These are phyloP conservation scores for Dendropsophus ebraccatus DNA, from an alignment of 2,113 vertebrate genomes.

Conservation along the genomic window DNA sequence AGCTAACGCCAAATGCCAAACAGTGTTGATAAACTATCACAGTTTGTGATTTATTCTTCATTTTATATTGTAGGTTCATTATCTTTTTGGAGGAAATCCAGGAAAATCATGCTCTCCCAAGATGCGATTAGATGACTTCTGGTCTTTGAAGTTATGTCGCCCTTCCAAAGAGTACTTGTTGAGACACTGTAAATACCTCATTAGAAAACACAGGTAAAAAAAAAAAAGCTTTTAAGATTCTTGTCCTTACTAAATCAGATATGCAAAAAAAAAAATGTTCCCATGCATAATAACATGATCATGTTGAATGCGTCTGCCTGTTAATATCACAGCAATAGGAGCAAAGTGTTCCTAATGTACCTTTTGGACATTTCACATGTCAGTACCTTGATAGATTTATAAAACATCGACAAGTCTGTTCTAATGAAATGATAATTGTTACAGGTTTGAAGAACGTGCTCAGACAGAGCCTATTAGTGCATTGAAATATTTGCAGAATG, in stretches of 20 bases:
- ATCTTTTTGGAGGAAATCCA: conserved; percentile 97
- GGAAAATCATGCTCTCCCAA: conserved; percentile 98
- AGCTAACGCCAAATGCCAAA: neutral
- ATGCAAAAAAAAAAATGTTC: too few relatives aligned
- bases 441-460: conserved; percentile 97
- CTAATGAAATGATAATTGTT: conserved; percentile 16
- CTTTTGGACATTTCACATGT: too few relatives aligned
- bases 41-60: neutral
- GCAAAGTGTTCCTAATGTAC: too few relatives aligned
- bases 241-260: too few relatives aligned
- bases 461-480: conserved; percentile 93
- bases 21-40: neutral
- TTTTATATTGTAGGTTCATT: conserved; percentile 84
- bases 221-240: neutral
- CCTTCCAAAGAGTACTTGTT: conserved; percentile 97
- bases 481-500: conserved; percentile 96
- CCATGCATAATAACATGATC: too few relatives aligned
- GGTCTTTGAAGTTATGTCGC: conserved; percentile 96
- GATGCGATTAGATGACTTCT: conserved; percentile 98
- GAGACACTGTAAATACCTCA: conserved; percentile 97
- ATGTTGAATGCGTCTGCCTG: too few relatives aligned
- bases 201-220: conserved; percentile 91
- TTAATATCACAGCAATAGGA: too few relatives aligned
- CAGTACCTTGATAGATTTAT: too few relatives aligned
- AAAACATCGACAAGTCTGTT: too few relatives aligned